These are phyloP conservation scores for Thermophis baileyi DNA, from an alignment of 2,113 vertebrate species.

Conservation along the genomic window DNA sequence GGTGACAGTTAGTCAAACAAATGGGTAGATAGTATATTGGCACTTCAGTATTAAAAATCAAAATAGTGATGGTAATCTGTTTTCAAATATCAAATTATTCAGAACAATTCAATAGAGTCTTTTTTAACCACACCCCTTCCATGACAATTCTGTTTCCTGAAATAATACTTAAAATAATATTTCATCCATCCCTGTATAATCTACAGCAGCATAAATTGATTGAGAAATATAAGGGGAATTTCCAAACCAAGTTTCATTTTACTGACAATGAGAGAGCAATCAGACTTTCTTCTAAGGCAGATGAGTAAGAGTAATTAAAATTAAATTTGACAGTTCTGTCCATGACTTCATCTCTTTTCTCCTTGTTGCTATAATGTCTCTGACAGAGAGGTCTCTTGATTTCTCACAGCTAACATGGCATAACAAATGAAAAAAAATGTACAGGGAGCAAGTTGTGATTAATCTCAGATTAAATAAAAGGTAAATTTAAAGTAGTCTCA, in stretches of 20 bases:
- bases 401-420: background rate
- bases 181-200: background rate
- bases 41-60: background rate
- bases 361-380: background rate
- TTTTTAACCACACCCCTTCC: background rate
- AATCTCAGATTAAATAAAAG: background rate
- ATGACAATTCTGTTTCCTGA: background rate
- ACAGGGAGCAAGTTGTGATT: background rate
- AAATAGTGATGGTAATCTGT: background rate
- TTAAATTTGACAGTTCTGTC: background rate
- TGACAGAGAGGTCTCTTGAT: background rate
- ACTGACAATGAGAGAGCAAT: background rate
- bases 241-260: constrained; percentile 6
- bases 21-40: background rate
- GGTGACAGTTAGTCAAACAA: background rate
- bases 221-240: background rate
- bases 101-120: background rate
- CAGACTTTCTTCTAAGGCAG: background rate
- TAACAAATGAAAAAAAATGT: background rate
- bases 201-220: background rate
- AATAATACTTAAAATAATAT: background rate
- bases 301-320: constrained; percentile 13
- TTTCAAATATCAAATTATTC: background rate
- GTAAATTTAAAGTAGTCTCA: background rate
- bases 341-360: background rate